Evolutionary conservation across 2,797 vertebrate species (phyloP), one percentile per base, ranked within the genome.

Genomic region (Gallinago solitaria): DNA sequence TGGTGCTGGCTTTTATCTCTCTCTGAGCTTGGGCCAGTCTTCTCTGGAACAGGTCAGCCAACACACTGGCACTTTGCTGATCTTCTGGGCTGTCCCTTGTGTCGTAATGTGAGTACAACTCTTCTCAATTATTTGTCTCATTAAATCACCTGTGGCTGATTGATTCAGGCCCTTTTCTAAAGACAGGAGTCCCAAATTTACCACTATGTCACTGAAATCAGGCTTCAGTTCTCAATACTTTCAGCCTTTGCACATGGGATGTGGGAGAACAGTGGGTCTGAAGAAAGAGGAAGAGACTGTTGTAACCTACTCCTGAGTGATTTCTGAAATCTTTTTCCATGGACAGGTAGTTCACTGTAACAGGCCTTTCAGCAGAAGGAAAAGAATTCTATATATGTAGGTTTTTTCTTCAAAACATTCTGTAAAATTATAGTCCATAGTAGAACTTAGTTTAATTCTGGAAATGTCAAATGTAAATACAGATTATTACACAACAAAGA

Each of bases 381-480:
- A 84, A 59, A n/a, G 64, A 51, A 74, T 89, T 89, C 32, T 23
- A 74, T 78, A 12, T 19, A 15, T 19, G 43, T 3, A 56, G 8
- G 11, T 83, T 56, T 61, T 61, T 45, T 78, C 21, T 47, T 90
- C 60, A 63, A 89, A 92, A 71, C 25, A 76, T 28, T 16, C 16
- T 84, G 19, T 54, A 69, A 70, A 83, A 89, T 78, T 93, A 35
- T 35, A 74, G 45, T 56, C 9, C 7, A 11, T 41, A 28, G 9
- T 18, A 83, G 17, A 95, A 90, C 89, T 79, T 85, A 59, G 61
- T 57, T 94, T 76, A 30, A 65, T 61, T 90, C 35, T 71, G 27
- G 57, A 86, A 92, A 95, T 41, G 37, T 51, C 33, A 24, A 65
- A 59, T 32, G 23, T 39, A 90, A 93, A 85, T 79, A 51, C 23